Base-by-base conservation (phyloP, 1,140 invertebrate species). In the Chrysopa pallens region DNA sequence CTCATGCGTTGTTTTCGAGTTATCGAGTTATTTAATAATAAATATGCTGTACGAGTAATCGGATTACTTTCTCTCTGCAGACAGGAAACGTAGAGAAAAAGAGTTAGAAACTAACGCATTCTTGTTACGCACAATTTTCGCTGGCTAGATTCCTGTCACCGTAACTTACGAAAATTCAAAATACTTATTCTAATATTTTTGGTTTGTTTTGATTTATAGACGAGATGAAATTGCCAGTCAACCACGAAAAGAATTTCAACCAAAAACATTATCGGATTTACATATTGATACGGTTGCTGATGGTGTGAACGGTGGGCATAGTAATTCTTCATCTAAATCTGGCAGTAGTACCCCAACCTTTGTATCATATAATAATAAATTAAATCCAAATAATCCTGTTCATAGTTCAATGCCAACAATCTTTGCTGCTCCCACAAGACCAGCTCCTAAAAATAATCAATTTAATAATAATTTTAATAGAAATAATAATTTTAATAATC, bases 161-260 rank as follows among this genome's bases (percentile, higher is more conserved):
- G n/a, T n/a, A n/a, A n/a, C n/a, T n/a, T n/a, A n/a, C n/a, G n/a
- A n/a, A n/a, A n/a, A n/a, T n/a, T n/a, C n/a, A n/a, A 23, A 40
- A 29, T 9, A 40, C 31, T 9, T 4, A 12, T 33, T 12, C 2
- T 2, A 11, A 11, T 12, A 4, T 9, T 2, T 33, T 33, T 31
- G 11, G 11, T 11, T 9, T 46, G 54, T 43, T 47, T 46, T 39
- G 37, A 42, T 50, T 60, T 66, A 27, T 58, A 93, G 88, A 68
- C 84, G 84, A 65, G 80, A 88, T 50, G 90, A 95, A 61, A 90
- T 90, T 37, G 80, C 79, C 40, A 78, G 68, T 63, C 74, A 84
- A 67, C 90, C 91, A 48, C 88, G 85, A 65, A 52, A 79, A 59
- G 88, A 94, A 62, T 95, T 94, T 65, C 75, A 88, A 55, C 90